Base-by-base conservation (phyloP, 1,140 invertebrate genomes). In the Leptoteleia sp. region DNA sequence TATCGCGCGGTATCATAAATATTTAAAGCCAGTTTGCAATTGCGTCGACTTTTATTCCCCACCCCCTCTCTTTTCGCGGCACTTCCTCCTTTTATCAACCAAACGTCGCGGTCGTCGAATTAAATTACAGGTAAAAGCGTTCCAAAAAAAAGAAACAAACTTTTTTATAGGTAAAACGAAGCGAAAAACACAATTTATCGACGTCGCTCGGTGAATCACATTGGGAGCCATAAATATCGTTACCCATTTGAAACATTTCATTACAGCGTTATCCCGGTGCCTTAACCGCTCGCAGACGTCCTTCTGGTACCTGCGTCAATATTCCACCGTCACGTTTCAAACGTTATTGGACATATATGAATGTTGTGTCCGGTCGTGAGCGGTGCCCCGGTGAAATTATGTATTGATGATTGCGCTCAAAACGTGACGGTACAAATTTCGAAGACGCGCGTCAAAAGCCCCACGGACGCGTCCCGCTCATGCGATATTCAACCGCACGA, bases 401-500 rank as follows among this genome's bases (percentile, higher is more conserved):
- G 45, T 67, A 75, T 75, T 67, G 62, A 61, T 75, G 61, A 65
- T 61, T 19, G 22, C 47, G 43, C 19, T 62, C 48, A 62, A 72
- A 72, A 72, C 68, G 68, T 64, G 70, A 61, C 62, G 62, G 16
- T 61, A 37, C n/a, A 42, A 59, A 61, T 62, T 76, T 76, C 64
- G 73, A 68, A 31, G 38, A 0, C 27, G 13, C 11, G 57, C 55
- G 64, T 62, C 64, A 76, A 68, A 62, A 19, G 17, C 19, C 9
- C 12, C 47, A 42, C 19, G 13, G 37, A 35, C 50, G 47, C 16
- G 35, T 57, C 31, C 16, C 43, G 7, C 42, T 64, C 73, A 77
- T 77, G 73, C 11, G 57, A 77, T 64, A 77, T 70, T 62, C 73
- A 77, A 13, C 48, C 59, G 57, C 50, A 64, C 59, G 50, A 70